phyloP scores from a whole-genome alignment of 1,140 invertebrate genomes.

The Scaptodrosophila lebanonensis region DNA sequence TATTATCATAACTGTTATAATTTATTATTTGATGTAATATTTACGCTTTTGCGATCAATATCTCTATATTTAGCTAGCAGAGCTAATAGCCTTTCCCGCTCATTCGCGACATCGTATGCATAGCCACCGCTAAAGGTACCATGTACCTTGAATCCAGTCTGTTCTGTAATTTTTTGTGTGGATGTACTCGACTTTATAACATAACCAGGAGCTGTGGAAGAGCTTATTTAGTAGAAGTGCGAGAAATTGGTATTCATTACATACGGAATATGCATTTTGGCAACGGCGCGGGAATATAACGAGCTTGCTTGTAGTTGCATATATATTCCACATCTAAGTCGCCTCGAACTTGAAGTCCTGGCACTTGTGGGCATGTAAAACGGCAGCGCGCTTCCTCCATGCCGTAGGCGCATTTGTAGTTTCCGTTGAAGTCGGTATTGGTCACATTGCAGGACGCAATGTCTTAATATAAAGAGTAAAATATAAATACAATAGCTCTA shows the following conservation, averaged over 20 bases:
- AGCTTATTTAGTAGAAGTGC: not conserved
- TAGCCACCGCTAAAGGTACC: conserved; percentile 28
- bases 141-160: conserved; percentile 29
- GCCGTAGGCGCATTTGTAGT: conserved; percentile 83
- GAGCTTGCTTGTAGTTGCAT: conserved; percentile 83
- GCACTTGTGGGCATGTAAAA: conserved; percentile 82
- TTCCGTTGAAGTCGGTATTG: conserved; percentile 83
- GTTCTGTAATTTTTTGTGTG: conserved; percentile 14
- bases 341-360: conserved; percentile 78
- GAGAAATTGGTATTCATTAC: conserved; percentile 25
- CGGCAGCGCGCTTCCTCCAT: conserved; percentile 81
- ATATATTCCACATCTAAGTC: conserved; percentile 79
- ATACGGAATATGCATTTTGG: conserved; percentile 86
- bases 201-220: conserved; percentile 50
- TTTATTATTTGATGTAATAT: conserved; percentile 3
- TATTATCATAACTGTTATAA: not conserved
- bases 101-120: conserved; percentile 32
- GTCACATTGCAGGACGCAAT: conserved; percentile 58
- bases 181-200: conserved; percentile 26
- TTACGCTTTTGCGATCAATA: conserved; percentile 53
- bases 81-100: conserved; percentile 52
- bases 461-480: conserved; percentile 21
- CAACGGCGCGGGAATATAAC: conserved; percentile 83
- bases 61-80: conserved; percentile 60
- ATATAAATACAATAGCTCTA: not conserved